Percentiles rank a stretch among this genome's conserved stretches.
Conservation (phyloP, 1,140 invertebrate genomes). For the Hyles euphorbiae region DNA sequence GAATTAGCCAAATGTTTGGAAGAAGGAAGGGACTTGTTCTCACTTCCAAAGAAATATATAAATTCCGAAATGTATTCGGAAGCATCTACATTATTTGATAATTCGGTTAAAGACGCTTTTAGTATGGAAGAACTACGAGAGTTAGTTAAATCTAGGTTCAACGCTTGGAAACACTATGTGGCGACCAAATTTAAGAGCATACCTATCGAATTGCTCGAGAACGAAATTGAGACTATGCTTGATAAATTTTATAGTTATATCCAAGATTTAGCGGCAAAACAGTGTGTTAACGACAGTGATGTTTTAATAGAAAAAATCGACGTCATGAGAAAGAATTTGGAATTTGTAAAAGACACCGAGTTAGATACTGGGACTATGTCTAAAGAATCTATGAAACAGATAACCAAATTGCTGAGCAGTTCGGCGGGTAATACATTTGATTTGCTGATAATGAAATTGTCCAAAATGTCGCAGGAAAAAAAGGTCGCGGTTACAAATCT, state of each 20-base stretch:
- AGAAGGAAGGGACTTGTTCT: slow-evolving; percentile 37
- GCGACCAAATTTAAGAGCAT: slow-evolving; percentile 55
- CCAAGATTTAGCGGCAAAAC: slow-evolving; percentile 51
- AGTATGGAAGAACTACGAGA: slow-evolving; percentile 58
- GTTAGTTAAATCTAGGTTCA: slow-evolving; percentile 47
- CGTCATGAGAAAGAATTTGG: slow-evolving; percentile 34
- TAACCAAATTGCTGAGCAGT: slow-evolving; percentile 47
- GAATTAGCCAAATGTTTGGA: slow-evolving; percentile 51
- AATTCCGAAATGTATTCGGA: slow-evolving; percentile 50
- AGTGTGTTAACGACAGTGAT: slow-evolving; percentile 40
- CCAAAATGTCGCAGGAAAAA: slow-evolving; percentile 50
- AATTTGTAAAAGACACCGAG: slow-evolving; percentile 32
- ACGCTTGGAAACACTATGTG: slow-evolving; percentile 57
- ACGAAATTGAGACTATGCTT: slow-evolving; percentile 54
- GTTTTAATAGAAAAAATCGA: slow-evolving; percentile 52
- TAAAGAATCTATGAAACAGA: slow-evolving; percentile 47
- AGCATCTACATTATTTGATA: slow-evolving; percentile 52
- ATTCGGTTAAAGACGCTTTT: slow-evolving; percentile 57
- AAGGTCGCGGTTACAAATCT: slow-evolving; percentile 50
- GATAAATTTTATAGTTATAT: slow-evolving; percentile 62
- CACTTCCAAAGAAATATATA: slow-evolving; percentile 40
- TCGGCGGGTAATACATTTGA: slow-evolving; percentile 56
- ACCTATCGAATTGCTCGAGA: slow-evolving; percentile 52
- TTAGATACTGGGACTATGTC: slow-evolving; percentile 37
- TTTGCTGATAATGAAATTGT: slow-evolving; percentile 56